Evolutionary conservation across 1,140 invertebrate species (phyloP).

Genomic region (Drosophila lacteicornis): DNA sequence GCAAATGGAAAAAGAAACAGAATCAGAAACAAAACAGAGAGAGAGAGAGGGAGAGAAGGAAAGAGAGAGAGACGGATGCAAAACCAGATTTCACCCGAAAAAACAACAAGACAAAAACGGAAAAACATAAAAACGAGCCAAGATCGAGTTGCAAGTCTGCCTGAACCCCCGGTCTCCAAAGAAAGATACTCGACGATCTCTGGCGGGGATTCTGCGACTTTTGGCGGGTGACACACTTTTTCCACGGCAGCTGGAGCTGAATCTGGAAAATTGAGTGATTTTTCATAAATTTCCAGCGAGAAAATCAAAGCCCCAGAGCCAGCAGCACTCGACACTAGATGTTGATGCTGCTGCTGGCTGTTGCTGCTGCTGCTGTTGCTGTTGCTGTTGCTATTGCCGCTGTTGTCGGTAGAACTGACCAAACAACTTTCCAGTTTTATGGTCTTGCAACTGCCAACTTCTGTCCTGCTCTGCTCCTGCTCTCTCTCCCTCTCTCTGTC

Average conservation of each 20-base stretch:
- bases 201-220: slow-evolving; percentile 27
- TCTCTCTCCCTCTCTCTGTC: slow-evolving; percentile 11
- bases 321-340: slow-evolving; percentile 55
- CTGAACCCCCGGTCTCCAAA: slow-evolving; percentile 10
- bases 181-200: slow-evolving; percentile 32
- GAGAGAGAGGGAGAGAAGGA: slow-evolving; percentile 13
- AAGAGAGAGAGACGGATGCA: slow-evolving; percentile 25
- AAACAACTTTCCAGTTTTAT: slow-evolving; percentile 81
- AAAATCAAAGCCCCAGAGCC: slow-evolving; percentile 54
- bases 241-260: slow-evolving; percentile 37
- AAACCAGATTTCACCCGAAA: slow-evolving; percentile 74
- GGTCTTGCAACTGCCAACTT: slow-evolving; percentile 49
- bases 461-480: slow-evolving; percentile 39
- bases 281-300: slow-evolving; percentile 52
- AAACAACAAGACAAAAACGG: slow-evolving; percentile 40
- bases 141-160: slow-evolving; percentile 70
- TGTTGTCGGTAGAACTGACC: slow-evolving; percentile 64
- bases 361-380: background rate
- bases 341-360: slow-evolving; percentile 10
- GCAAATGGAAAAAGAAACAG: slow-evolving; percentile 72
- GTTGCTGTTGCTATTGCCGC: background rate
- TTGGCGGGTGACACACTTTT: slow-evolving; percentile 66
- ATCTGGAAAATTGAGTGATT: slow-evolving; percentile 63
- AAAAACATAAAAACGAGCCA: slow-evolving; percentile 49
- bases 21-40: slow-evolving; percentile 36